phyloP scores from a whole-genome alignment of 2,888 invertebrate genomes.

The Temnothorax unifasciatus region DNA sequence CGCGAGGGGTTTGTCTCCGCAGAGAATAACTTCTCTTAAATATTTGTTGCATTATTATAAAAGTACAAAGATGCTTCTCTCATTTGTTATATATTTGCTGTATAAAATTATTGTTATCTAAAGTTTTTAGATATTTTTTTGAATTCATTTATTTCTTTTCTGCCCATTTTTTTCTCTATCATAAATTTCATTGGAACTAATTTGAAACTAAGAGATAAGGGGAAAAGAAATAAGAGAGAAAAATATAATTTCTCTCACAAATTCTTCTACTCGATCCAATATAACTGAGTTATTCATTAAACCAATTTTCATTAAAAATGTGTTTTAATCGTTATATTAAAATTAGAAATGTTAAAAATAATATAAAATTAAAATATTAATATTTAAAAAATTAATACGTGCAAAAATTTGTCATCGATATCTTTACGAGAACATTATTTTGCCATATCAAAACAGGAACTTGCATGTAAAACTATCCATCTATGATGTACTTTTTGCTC shows the following conservation, averaged over 20 bases:
- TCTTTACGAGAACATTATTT: slow-evolving; percentile 1
- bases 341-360: background rate
- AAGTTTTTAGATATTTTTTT: background rate
- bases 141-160: background rate
- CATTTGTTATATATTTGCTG: background rate
- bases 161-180: background rate
- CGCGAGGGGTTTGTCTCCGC: background rate
- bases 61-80: background rate
- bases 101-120: background rate
- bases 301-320: background rate
- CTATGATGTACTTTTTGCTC: slow-evolving; percentile 9
- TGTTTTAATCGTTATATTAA: background rate
- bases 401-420: background rate
- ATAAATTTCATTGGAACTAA: background rate
- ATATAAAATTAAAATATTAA: no score
- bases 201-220: background rate
- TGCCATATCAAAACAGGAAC: background rate
- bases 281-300: slow-evolving; percentile 3
- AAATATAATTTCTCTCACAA: background rate
- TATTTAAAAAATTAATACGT: background rate
- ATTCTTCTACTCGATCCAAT: background rate
- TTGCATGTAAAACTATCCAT: slow-evolving; percentile 2
- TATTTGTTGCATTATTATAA: background rate
- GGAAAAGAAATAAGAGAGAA: background rate
- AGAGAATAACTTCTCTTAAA: slow-evolving; percentile 3